Percentiles rank a stretch among this genome's conserved stretches.
phyloP scores from a whole-genome alignment of 2,888 invertebrate species.

The Drosophila rellima region DNA sequence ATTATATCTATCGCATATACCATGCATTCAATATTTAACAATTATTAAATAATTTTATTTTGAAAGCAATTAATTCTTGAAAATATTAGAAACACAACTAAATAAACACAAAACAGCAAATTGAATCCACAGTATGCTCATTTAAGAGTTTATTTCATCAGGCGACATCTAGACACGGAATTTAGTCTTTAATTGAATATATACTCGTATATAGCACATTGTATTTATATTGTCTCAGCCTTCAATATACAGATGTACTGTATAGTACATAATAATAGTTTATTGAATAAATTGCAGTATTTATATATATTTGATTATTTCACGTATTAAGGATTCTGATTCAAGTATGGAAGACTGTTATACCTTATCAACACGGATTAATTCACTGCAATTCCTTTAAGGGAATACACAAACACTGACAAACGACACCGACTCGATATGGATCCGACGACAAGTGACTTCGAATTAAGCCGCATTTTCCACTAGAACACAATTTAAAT shows the following conservation, averaged over 20 bases:
- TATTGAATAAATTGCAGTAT: not conserved
- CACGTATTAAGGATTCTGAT: conserved; percentile 16
- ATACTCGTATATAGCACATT: not conserved
- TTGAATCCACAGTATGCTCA: not conserved
- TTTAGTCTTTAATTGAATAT: not conserved
- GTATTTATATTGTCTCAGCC: not conserved
- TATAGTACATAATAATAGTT: not conserved
- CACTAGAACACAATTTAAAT: conserved; percentile 72
- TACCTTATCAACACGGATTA: conserved; percentile 54
- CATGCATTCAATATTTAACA: not conserved
- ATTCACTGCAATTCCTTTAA: conserved; percentile 36
- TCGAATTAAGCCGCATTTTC: conserved; percentile 74
- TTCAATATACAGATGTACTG: not conserved
- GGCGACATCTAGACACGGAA: not conserved
- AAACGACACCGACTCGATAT: conserved; percentile 40
- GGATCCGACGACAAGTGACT: conserved; percentile 74
- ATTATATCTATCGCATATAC: not conserved
- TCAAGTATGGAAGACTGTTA: not conserved
- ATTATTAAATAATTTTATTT: not conserved
- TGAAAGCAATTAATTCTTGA: not conserved
- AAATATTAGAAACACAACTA: not conserved
- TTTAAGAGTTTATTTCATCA: not conserved
- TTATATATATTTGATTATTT: conserved; percentile 4
- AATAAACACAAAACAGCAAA: not conserved
- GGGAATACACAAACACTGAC: conserved; percentile 32